These are phyloP conservation scores for Podotricha telesiphe DNA, from an alignment of 2,888 invertebrate species.

Conservation along the genomic window DNA sequence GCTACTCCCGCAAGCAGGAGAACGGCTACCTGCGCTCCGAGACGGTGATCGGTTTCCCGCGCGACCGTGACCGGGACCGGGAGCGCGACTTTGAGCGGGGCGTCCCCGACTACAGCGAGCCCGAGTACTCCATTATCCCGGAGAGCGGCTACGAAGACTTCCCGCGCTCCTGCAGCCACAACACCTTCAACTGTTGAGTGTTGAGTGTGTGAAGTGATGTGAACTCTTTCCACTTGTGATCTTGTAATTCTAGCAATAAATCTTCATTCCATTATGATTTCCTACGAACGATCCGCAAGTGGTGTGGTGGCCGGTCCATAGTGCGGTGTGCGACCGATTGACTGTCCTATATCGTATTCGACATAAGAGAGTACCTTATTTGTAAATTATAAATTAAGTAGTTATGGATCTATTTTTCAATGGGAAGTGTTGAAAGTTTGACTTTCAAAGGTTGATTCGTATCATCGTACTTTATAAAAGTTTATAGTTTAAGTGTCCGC, in stretches of 20 bases:
- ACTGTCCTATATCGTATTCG: slow-evolving; percentile 73
- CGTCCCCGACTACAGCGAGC: slow-evolving; percentile 73
- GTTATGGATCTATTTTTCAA: slow-evolving; percentile 82
- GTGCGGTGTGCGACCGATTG: slow-evolving; percentile 64
- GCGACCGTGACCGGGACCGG: slow-evolving; percentile 53
- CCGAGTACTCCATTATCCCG: slow-evolving; percentile 80
- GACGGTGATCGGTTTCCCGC: slow-evolving; percentile 72
- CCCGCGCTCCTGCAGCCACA: slow-evolving; percentile 75
- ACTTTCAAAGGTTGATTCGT: slow-evolving; percentile 66
- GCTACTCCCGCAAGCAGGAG: slow-evolving; percentile 80
- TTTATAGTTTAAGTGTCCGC: slow-evolving; percentile 24
- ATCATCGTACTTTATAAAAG: slow-evolving; percentile 45
- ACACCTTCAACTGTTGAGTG: slow-evolving; percentile 82
- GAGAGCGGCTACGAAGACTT: slow-evolving; percentile 73
- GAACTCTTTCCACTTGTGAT: slow-evolving; percentile 77
- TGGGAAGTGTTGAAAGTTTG: slow-evolving; percentile 72
- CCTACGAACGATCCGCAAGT: slow-evolving; percentile 60
- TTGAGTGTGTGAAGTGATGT: slow-evolving; percentile 10
- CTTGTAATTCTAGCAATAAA: slow-evolving; percentile 84
- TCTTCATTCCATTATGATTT: slow-evolving; percentile 83
- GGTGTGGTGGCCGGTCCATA: slow-evolving; percentile 72
- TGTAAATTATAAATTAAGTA: slow-evolving; percentile 82
- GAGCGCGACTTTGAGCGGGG: slow-evolving; percentile 65
- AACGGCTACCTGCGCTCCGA: slow-evolving; percentile 79
- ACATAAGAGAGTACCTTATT: slow-evolving; percentile 79